Evolutionary conservation across 2,113 vertebrate species (phyloP).

Genomic region (Halcyon senegalensis): DNA sequence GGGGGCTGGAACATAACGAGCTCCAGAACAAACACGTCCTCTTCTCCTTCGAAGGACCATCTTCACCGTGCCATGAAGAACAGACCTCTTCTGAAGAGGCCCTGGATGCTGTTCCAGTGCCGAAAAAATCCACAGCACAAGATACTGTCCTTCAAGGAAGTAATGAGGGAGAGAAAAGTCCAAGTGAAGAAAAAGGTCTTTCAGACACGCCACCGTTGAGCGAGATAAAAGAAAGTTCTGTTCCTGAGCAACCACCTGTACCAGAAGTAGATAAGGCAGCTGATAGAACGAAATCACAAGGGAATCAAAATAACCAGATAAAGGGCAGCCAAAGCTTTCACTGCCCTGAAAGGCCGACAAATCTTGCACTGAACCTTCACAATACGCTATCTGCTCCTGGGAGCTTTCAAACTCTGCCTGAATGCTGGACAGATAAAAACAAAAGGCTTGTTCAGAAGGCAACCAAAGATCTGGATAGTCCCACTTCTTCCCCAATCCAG

Average conservation of each 20-base stretch:
- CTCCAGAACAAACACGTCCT: conserved; percentile 83
- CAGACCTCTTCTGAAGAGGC: conserved; percentile 15
- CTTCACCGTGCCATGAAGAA: background rate
- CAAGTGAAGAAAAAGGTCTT: background rate
- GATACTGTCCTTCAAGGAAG: background rate
- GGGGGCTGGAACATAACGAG: conserved; percentile 92
- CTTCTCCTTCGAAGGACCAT: conserved; percentile 58
- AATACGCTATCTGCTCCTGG: conserved; percentile 12
- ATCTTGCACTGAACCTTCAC: conserved; percentile 59
- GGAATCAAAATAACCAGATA: conserved; percentile 63
- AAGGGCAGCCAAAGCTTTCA: conserved; percentile 44
- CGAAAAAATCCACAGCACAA: background rate
- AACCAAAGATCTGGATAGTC: conserved; percentile 62
- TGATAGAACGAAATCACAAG: background rate
- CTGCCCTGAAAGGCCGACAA: conserved; percentile 44
- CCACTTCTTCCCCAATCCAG: conserved; percentile 75
- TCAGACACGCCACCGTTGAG: background rate
- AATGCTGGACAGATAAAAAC: background rate
- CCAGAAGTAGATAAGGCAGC: background rate
- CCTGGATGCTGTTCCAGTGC: background rate
- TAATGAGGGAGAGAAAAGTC: background rate
- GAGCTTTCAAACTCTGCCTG: conserved; percentile 11
- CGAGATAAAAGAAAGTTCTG: background rate
- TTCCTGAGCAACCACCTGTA: background rate
- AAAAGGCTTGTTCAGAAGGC: background rate